Evolutionary conservation across 2,113 vertebrate species (phyloP), one percentile per base, ranked within the genome.

Genomic region (Elgaria multicarinata): DNA sequence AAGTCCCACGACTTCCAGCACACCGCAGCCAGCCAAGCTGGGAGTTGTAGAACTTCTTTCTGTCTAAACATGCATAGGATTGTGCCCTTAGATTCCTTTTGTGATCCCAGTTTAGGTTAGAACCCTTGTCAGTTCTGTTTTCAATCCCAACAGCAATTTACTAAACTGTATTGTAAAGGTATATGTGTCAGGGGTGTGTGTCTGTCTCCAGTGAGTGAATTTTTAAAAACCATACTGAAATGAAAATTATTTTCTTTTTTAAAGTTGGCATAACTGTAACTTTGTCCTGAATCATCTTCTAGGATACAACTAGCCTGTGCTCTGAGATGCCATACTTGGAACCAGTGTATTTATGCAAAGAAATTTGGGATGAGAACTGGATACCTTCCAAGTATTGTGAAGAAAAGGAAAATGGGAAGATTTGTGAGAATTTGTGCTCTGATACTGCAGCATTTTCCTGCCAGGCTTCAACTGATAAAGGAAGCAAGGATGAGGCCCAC

Each of bases 301-400:
- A 94, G 94, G 94, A 95, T 83, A 92, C 92, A 55, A 44, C 44
- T 85, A 86, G 36, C 39, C 39, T 24, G 18, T 46, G 18, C 28
- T 82, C 64, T 79, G 95, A 93, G 75, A 94, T 97, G 93, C 96
- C 96, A 3, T 95, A 92, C 86, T 85, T 97, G 58, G 96, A 97
- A 80, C 93, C 93, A 6, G 90, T 96, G 71, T 89, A 91, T 72
- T 88, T 92, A 36, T 89, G 85, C 67, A 90, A 90, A 62, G 95
- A 96, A 62, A 46, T 96, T 28, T 97, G 96, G 96, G 95, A 96
- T 94, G 95, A 97, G 82, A 94, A 88, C 50, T 95, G 93, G 94
- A 71, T 93, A 20, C 92, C 94, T 75, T 46, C 90, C 20, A 91
- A 85, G 31, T 71, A 82, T 53, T 86, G 87, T 66, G 75, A 89